Evolutionary conservation across 2,888 invertebrate species (phyloP).

Genomic region (Drosophila pseudotalamancana): DNA sequence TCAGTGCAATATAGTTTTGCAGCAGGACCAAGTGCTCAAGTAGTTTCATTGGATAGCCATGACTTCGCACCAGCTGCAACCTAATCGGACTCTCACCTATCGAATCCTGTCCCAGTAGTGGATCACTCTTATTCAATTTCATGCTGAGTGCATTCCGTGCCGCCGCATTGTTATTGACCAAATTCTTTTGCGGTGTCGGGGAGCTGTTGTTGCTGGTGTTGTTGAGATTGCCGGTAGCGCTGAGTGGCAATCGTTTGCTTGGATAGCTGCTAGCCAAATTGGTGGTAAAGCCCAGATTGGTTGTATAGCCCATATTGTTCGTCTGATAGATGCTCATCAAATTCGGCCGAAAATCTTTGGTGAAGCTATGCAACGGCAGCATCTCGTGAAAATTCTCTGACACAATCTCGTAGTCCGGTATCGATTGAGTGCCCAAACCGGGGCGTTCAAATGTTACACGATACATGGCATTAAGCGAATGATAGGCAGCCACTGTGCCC

Average conservation of each 20-base stretch:
- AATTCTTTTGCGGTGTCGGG: constrained; percentile 50
- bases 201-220: constrained; percentile 11
- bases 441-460: constrained; percentile 96
- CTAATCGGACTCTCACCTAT: constrained; percentile 84
- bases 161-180: constrained; percentile 85
- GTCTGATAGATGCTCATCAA: constrained; percentile 74
- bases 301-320: constrained; percentile 59
- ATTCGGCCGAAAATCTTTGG: constrained; percentile 91
- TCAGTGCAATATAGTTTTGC: constrained; percentile 92
- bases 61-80: constrained; percentile 85
- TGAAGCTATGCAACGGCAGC: constrained; percentile 92
- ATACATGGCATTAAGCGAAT: constrained; percentile 97
- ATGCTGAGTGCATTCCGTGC: constrained; percentile 72
- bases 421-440: constrained; percentile 96
- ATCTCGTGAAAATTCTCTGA: constrained; percentile 97
- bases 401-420: constrained; percentile 98
- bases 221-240: constrained; percentile 20
- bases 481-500: constrained; percentile 97
- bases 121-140: constrained; percentile 87
- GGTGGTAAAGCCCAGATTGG: constrained; percentile 85
- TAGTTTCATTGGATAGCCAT: constrained; percentile 93
- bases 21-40: constrained; percentile 94
- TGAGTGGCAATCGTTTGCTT: constrained; percentile 43
- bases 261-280: constrained; percentile 81
- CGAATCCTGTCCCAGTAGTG: constrained; percentile 86